Conservation (phyloP, 2,797 vertebrate species). For the Chaetodon trifasciatus region DNA sequence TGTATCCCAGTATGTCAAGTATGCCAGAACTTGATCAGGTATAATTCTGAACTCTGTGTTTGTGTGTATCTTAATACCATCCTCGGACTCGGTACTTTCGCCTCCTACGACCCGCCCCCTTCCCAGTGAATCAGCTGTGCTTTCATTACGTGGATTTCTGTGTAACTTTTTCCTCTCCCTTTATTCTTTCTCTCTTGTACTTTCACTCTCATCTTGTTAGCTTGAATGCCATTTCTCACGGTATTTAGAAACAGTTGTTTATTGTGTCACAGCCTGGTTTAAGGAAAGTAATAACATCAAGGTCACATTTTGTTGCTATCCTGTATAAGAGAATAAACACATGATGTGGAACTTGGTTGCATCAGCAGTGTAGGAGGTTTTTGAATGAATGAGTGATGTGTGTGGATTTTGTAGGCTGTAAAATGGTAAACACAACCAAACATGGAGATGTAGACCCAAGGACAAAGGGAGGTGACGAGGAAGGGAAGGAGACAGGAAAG, state of each 20-base stretch:
- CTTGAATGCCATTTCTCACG: background rate
- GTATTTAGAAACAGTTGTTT: background rate
- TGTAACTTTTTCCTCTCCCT: background rate
- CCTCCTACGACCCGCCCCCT: background rate
- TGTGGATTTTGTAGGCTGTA: slow-evolving; percentile 1
- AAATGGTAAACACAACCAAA: slow-evolving; percentile 29
- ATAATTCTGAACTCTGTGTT: slow-evolving; percentile 50
- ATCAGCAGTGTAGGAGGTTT: background rate
- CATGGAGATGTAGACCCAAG: slow-evolving; percentile 10
- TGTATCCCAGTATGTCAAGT: slow-evolving; percentile 93
- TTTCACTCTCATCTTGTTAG: background rate
- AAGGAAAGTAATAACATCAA: background rate
- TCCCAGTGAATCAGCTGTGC: background rate
- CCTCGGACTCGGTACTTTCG: background rate
- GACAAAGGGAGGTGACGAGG: slow-evolving; percentile 40
- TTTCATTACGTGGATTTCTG: background rate
- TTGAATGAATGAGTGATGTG: background rate
- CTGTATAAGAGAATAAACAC: background rate
- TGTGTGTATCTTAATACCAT: background rate
- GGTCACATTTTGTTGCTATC: background rate
- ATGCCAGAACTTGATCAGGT: slow-evolving; percentile 97
- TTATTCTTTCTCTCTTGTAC: background rate
- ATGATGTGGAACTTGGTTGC: background rate
- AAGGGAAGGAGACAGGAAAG: slow-evolving; percentile 44
- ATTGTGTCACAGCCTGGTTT: background rate